phyloP scores from a whole-genome alignment of 2,113 vertebrate genomes.

The Sphyrna mokarran region DNA sequence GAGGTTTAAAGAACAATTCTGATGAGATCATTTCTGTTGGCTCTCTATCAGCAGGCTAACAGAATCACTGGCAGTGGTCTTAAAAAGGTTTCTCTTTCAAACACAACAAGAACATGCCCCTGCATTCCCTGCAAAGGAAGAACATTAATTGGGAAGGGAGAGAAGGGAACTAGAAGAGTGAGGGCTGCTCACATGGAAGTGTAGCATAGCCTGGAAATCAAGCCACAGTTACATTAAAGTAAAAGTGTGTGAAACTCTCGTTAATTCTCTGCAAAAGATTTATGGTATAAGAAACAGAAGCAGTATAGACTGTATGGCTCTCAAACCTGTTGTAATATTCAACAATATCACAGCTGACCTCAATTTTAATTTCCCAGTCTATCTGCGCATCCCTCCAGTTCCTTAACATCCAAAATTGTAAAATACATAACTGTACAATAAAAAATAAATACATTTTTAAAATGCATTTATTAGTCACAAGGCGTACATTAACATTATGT shows the following conservation, averaged over 20 bases:
- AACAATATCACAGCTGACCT: neutral
- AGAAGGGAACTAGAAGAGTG: neutral
- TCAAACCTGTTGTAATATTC: too few relatives aligned
- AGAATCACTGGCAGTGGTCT: neutral
- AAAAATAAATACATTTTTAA: neutral
- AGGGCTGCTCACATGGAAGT: neutral
- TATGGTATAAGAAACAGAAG: neutral
- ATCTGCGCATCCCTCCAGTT: neutral
- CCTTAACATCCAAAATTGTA: neutral
- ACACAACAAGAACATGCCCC: neutral
- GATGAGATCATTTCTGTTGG: neutral
- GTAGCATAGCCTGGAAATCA: neutral
- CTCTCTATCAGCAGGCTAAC: neutral
- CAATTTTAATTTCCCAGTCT: neutral
- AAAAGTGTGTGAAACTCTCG: neutral
- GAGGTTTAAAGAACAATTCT: neutral
- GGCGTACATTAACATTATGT: too few relatives aligned
- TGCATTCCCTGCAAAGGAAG: neutral
- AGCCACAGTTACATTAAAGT: neutral
- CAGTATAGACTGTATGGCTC: too few relatives aligned
- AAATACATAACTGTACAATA: neutral
- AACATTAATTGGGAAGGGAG: neutral
- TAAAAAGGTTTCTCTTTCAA: neutral
- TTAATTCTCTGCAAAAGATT: neutral
- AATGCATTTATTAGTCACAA: too few relatives aligned